Evolutionary conservation across 2,797 vertebrate species (phyloP), one percentile per base, ranked within the genome.

Genomic region (Nyctibius grandis): DNA sequence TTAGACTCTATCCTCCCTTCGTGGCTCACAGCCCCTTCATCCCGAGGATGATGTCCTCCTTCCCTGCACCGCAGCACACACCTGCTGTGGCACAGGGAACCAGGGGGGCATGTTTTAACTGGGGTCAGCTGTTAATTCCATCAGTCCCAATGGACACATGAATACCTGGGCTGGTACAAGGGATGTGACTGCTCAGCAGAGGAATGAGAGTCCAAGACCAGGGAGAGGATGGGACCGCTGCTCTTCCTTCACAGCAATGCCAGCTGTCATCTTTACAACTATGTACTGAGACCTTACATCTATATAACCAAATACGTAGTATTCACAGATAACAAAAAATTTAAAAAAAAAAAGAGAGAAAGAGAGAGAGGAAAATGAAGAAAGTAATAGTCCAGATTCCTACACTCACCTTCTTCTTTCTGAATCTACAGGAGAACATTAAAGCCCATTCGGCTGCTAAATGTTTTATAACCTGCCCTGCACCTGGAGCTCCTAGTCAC

Each of bases 21-120:
- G 28, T 12, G 2, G 6, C 38, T 59, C 0, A 0, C 12, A 23
- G 23, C 21, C 34, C 7, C 45, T 44, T 34, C 4, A 5, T 28
- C n/a, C 31, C 6, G 2, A 29, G 16, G 56, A 47, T 14, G 36
- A 73, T 2, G 11, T 6, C 4, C 23, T 85, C 34, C 38, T 68
- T 68, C 40, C 56, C 26, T 15, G 33, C 17, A 16, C 31, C 2
- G 2, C 40, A 73, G 56, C 50, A 83, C 63, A 36, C 22, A 36
- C 25, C 21, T 16, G 45, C 51, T 67, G 56, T 3, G 22, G 44
- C 57, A 68, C 0, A 0, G 29, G 31, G 42, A 67, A 29, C 8
- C 2, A n/a, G 1, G 15, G 14, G 11, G 28, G 3, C n/a, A 57
- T 1, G 0, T 68, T 92, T 87, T 36, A 92, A 53, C 57, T 2